Evolutionary conservation across 2,797 vertebrate genomes (phyloP), one percentile per base, ranked within the genome.

Genomic region (Sebastes iracundus): DNA sequence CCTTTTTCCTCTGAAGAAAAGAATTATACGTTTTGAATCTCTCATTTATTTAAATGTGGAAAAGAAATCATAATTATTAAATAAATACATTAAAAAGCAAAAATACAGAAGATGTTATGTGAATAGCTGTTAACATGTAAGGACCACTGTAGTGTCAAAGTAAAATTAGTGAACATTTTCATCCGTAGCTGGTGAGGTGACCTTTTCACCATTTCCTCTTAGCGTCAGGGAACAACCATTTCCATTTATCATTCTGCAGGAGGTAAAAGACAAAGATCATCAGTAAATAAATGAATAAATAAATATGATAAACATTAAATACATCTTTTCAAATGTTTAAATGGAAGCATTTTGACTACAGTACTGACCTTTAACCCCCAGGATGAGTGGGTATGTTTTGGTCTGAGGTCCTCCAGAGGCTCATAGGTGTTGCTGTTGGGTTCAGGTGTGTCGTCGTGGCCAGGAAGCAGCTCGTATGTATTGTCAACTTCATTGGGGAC

Each of bases 221-320:
- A 68, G 81, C 86, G 0, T 94, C 92, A 6, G 97, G 96, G 88
- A 97, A 95, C 72, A 97, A 91, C 87, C 94, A 94, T 87, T 95
- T 95, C 95, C 95, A 94, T 88, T 95, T 97, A 69, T 97, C 95
- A 38, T 90, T 94, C 97, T 98, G 93, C 42, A 80, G 80, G 77
- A 86, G 75, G 69, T 23, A 80, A 82, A 82, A 30, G 6, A 64
- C 30, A 68, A 32, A 32, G 35, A 42, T 49, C 4, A 87, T 64
- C 70, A 23, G 58, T 16, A 60, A 46, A 12, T 20, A 58, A 67
- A 49, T 16, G 58, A 23, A 60, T 16, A 56, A 46, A 12, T 20
- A 58, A 67, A 52, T 16, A 61, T 1, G 20, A 56, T 33, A 6
- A 32, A 68, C 28, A 62, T 32, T 22, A 33, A 60, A 5, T 7